phyloP scores from a whole-genome alignment of 1,140 invertebrate species.

The Pollicipes pollicipes region DNA sequence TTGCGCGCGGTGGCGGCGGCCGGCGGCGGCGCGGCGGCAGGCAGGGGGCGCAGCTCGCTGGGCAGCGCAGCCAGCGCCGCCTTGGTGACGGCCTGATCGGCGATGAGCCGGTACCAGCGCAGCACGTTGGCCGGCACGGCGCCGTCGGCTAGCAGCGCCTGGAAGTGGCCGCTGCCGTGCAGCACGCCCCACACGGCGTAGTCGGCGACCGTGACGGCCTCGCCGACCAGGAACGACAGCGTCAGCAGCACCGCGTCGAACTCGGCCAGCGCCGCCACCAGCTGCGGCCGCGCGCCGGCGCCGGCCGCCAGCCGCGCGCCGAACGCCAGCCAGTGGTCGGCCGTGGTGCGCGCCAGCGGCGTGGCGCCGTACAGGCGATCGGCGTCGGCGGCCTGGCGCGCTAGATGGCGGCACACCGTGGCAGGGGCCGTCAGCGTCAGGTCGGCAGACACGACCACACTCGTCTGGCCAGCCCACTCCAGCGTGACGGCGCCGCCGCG shows the following conservation, averaged over 20 bases:
- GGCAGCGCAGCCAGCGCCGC: constrained; percentile 35
- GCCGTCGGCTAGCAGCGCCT: constrained; percentile 25
- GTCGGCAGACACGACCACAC: not conserved
- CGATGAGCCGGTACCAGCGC: constrained; percentile 51
- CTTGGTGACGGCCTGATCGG: constrained; percentile 36
- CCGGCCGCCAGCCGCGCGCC: constrained; percentile 10
- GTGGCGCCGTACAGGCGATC: constrained; percentile 9
- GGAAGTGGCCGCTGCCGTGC: constrained; percentile 24
- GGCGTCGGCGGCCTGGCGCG: constrained; percentile 1
- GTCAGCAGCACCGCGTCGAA: constrained; percentile 23
- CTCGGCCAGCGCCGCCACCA: constrained; percentile 5
- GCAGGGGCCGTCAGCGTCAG: not conserved
- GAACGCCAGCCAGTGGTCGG: constrained; percentile 33
- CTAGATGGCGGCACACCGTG: constrained; percentile 7
- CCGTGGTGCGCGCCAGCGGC: constrained; percentile 18
- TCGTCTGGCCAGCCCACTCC: not conserved
- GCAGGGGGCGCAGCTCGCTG: constrained; percentile 3
- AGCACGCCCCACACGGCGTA: constrained; percentile 28
- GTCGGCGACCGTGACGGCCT: constrained; percentile 26
- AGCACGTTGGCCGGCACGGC: constrained; percentile 40
- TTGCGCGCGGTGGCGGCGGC: constrained; percentile 18
- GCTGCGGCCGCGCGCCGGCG: constrained; percentile 19
- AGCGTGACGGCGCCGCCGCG: not conserved
- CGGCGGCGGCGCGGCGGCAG: constrained; percentile 11
- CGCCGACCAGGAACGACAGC: constrained; percentile 28